Evolutionary conservation across 2,888 invertebrate species (phyloP), one percentile per base, ranked within the genome.

Genomic region (Magallana nippona): DNA sequence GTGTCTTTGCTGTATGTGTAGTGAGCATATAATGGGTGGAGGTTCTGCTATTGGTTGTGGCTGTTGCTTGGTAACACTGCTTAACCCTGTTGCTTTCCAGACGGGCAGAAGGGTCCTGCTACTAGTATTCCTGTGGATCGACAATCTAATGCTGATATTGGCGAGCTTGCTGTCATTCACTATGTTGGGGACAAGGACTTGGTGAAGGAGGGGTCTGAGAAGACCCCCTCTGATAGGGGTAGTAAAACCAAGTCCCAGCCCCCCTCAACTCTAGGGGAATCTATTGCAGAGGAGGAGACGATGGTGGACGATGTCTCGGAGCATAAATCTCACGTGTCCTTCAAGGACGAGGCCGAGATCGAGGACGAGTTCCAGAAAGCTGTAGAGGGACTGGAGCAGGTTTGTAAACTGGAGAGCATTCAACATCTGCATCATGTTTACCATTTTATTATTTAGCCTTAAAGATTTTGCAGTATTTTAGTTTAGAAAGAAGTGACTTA

Each of bases 81-180:
- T 79, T 79, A 84, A 81, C 80, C 63, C 17, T 86, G 84, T 79
- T 80, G 84, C 82, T 81, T 88, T 87, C 55, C 85, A 88, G 88
- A 87, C 81, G 88, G 85, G 22, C 86, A 86, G 17, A 86, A 81
- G 55, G 86, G 84, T 78, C 87, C 85, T 22, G 86, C 90, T 19
- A 86, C 90, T 27, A 90, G 91, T 10, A 91, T 92, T 62, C 92
- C 91, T 13, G 84, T 88, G 32, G 91, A 90, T 57, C 87, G 90
- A 17, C 86, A 84, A 44, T 88, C 89, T 5, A 86, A 85, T 10
- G 89, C 85, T 22, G 91, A 91, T 77, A 84, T 91, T 71, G 90
- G 90, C n/a, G 90, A 91, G 32, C 84, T 89, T 56, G 91, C 89
- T 81, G 88, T 91, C 58, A 90, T 92, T 56, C 89, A 89, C 77